Evolutionary conservation across 2,888 invertebrate species (phyloP).

Genomic region (Hydropsyche betteni): DNA sequence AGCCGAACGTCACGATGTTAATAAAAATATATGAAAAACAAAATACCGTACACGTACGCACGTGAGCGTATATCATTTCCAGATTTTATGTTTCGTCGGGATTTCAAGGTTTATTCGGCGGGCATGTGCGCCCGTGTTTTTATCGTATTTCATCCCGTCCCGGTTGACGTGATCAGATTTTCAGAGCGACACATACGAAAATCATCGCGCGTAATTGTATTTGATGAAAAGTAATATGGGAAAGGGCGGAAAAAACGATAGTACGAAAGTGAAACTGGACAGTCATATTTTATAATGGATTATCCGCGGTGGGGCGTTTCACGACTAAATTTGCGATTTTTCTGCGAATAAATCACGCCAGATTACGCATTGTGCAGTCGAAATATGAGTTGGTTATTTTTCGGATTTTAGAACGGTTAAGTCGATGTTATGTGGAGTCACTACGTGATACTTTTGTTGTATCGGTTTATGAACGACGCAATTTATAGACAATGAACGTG

Average conservation of each 20-base stretch:
- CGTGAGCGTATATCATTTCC: no score
- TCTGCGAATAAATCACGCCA: slow-evolving; percentile 26
- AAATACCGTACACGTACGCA: no score
- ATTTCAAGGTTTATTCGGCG: no score
- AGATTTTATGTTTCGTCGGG: no score
- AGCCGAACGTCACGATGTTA: background rate
- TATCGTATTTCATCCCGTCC: background rate
- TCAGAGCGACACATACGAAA: background rate
- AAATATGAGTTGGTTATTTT: slow-evolving; percentile 21
- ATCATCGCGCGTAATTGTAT: slow-evolving; percentile 21
- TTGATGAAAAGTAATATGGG: background rate
- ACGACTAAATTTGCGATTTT: slow-evolving; percentile 33
- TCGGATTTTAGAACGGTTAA: no score
- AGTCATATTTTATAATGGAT: slow-evolving; percentile 40
- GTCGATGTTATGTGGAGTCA: no score
- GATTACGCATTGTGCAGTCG: slow-evolving; percentile 28
- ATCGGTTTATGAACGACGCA: no score
- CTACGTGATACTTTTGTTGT: no score
- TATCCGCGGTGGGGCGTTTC: slow-evolving; percentile 34
- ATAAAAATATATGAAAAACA: background rate
- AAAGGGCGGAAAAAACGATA: background rate
- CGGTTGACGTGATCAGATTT: slow-evolving; percentile 14
- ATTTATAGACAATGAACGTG: no score
- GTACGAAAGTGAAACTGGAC: slow-evolving; percentile 4
- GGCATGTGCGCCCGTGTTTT: background rate